Percentiles rank a stretch among this genome's conserved stretches.
Conservation (phyloP, 2,888 invertebrate genomes). For the Beris morrisii region DNA sequence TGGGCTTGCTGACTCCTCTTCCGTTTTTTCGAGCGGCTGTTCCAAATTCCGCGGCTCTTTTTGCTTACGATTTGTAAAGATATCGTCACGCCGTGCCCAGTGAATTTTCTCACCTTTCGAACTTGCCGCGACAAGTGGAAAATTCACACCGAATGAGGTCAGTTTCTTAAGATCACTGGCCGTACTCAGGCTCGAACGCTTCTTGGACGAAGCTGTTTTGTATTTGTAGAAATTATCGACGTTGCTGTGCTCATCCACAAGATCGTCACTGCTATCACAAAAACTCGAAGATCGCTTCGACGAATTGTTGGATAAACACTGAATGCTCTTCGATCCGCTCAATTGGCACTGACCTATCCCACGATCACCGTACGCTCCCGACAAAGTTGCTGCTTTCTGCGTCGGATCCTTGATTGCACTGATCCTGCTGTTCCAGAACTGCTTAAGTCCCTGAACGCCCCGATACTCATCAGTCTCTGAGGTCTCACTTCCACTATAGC, state of each 20-base stretch:
- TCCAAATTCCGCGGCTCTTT: conserved; percentile 6
- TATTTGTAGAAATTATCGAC: conserved; percentile 56
- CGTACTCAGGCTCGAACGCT: conserved; percentile 26
- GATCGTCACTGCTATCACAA: conserved; percentile 24
- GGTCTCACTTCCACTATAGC: neutral
- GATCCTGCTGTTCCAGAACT: conserved; percentile 55
- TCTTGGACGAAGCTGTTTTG: conserved; percentile 49
- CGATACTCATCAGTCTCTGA: conserved; percentile 45
- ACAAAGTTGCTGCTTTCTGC: conserved; percentile 41
- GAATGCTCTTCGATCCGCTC: neutral
- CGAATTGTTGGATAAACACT: neutral
- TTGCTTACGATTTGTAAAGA: conserved; percentile 40
- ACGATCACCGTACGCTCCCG: conserved; percentile 20
- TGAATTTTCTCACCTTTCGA: conserved; percentile 47
- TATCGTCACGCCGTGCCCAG: conserved; percentile 49
- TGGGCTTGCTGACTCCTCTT: conserved; percentile 2
- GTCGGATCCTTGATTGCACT: conserved; percentile 41
- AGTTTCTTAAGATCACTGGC: conserved; percentile 15
- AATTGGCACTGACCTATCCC: neutral
- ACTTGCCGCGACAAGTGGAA: conserved; percentile 41
- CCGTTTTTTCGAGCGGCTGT: conserved; percentile 28
- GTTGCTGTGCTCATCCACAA: conserved; percentile 40
- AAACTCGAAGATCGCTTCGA: conserved; percentile 22
- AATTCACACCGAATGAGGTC: conserved; percentile 40
- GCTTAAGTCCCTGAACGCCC: conserved; percentile 52